Conservation (phyloP, 2,113 vertebrate species). For the Morone chrysops region DNA sequence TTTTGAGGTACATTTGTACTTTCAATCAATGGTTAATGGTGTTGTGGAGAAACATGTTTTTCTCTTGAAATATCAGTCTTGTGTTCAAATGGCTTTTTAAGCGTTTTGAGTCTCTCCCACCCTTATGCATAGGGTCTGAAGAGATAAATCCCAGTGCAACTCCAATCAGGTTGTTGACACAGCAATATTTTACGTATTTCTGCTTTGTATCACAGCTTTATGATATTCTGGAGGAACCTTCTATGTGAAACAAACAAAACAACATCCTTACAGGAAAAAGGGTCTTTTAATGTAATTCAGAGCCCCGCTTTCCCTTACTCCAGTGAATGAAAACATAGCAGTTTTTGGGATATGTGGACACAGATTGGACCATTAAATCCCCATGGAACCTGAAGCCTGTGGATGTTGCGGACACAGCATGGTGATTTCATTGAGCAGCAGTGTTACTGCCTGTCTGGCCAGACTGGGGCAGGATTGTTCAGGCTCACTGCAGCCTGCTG, state of each 20-base stretch:
- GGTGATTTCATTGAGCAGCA: constrained; percentile 80
- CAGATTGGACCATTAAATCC: constrained; percentile 66
- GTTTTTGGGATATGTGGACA: constrained; percentile 41
- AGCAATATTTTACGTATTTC: constrained; percentile 5
- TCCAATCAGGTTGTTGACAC: constrained; percentile 52
- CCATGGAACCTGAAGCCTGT: constrained; percentile 64
- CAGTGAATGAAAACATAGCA: constrained; percentile 21
- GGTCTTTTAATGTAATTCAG: not conserved
- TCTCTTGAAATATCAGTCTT: not conserved
- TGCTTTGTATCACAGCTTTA: not conserved
- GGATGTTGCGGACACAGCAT: constrained; percentile 77
- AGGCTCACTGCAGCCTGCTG: constrained; percentile 80
- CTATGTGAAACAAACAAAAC: not conserved
- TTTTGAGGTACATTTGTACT: constrained; percentile 5
- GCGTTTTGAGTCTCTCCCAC: not conserved
- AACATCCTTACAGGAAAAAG: not conserved
- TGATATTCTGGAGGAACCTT: not conserved
- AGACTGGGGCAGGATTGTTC: constrained; percentile 80
- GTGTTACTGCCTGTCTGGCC: constrained; percentile 65
- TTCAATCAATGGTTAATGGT: not conserved
- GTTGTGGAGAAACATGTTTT: not conserved
- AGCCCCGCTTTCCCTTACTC: not conserved
- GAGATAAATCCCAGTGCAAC: constrained; percentile 50
- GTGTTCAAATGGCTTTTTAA: constrained; percentile 3
- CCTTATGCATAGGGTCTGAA: not conserved